Conservation (phyloP, 2,888 invertebrate genomes). For the Phaonia tiefii region DNA sequence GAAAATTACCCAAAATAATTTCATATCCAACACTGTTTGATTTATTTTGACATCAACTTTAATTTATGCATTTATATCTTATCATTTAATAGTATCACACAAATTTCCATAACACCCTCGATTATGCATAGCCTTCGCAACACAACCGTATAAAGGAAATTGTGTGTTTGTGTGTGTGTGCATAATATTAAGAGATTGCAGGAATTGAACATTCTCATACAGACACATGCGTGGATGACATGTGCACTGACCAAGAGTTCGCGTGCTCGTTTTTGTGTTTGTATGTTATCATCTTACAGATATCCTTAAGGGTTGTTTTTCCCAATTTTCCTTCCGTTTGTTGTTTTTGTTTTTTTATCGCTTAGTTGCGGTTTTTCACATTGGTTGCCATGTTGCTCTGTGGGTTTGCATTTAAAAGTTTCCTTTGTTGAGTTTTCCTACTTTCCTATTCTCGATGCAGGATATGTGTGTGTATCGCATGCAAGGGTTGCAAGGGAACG, state of each 20-base stretch:
- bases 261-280: neutral
- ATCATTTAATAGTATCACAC: no score
- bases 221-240: neutral
- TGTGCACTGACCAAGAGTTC: no score
- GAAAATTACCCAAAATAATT: no score
- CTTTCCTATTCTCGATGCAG: neutral
- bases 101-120: neutral
- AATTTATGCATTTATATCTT: no score
- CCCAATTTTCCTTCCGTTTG: conserved; percentile 2
- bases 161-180: conserved; percentile 8
- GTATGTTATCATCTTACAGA: neutral
- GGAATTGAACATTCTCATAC: neutral
- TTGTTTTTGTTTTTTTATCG: neutral
- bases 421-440: neutral
- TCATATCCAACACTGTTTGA: no score
- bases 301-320: conserved; percentile 25
- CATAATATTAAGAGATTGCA: conserved; percentile 7
- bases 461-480: neutral
- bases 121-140: no score
- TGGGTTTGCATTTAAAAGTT: conserved; percentile 10
- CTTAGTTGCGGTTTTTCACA: conserved; percentile 6
- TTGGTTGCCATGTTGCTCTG: neutral
- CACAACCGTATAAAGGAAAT: no score
- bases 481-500: neutral
- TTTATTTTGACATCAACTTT: no score